phyloP scores from a whole-genome alignment of 2,797 vertebrate genomes.

The Galago senegalensis region DNA sequence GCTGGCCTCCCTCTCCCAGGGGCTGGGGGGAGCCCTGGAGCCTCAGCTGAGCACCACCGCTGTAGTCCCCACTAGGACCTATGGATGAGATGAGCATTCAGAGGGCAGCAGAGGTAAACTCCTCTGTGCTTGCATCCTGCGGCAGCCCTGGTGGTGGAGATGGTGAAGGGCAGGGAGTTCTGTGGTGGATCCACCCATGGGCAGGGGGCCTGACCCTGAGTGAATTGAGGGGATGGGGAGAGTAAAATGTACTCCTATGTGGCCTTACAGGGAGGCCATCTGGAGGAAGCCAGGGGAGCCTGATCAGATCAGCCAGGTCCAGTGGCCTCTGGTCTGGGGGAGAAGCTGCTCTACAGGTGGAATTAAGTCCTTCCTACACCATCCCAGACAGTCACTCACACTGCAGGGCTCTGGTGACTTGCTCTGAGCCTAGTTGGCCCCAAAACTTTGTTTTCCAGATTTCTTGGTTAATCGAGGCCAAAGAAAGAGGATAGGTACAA shows the following conservation, averaged over 20 bases:
- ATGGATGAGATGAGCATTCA: accelerated
- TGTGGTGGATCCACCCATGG: background rate
- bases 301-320: background rate
- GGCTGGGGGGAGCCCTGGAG: background rate
- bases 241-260: background rate
- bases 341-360: background rate
- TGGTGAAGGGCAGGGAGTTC: background rate
- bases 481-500: background rate
- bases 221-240: background rate
- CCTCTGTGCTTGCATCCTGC: background rate
- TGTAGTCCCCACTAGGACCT: background rate
- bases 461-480: background rate
- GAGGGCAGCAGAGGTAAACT: background rate
- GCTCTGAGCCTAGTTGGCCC: background rate
- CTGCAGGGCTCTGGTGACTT: background rate
- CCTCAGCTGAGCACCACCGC: background rate
- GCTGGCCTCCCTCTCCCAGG: background rate
- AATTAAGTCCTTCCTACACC: background rate
- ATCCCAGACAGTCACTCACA: background rate
- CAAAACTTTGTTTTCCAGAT: background rate
- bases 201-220: background rate
- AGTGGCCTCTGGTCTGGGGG: accelerated
- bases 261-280: background rate
- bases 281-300: background rate
- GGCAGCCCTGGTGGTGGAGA: background rate